A percentile compares a stretch with the other conserved stretches of the same genome.
These are phyloP conservation scores for Melozone crissalis DNA, from an alignment of 2,113 vertebrate genomes.

Conservation along the genomic window DNA sequence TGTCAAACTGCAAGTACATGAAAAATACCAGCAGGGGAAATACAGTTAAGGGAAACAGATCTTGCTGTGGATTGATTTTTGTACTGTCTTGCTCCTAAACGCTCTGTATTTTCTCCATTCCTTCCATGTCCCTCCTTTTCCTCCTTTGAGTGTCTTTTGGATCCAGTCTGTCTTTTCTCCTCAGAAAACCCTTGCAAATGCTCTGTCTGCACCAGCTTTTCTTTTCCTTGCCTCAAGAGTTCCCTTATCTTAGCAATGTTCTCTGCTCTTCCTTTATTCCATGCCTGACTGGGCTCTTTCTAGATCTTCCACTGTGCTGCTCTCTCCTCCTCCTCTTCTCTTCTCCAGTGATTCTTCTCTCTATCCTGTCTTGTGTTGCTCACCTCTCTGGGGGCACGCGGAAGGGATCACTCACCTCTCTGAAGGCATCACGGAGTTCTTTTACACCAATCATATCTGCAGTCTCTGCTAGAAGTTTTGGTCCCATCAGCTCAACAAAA, in stretches of 20 bases:
- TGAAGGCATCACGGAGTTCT: constrained; percentile 95
- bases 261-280: background rate
- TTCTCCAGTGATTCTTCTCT: background rate
- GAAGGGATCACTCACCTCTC: constrained; percentile 82
- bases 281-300: background rate
- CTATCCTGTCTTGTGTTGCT: background rate
- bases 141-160: background rate
- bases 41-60: background rate
- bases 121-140: background rate
- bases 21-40: background rate
- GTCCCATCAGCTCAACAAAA: constrained; percentile 98
- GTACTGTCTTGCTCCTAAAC: background rate
- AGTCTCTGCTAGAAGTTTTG: constrained; percentile 96
- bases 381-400: accelerated
- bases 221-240: background rate
- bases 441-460: constrained; percentile 99
- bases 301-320: background rate
- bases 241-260: background rate
- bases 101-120: background rate
- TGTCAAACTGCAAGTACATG: constrained; percentile 85
- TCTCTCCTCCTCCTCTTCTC: background rate
- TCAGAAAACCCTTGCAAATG: background rate
- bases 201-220: background rate
- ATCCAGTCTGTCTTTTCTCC: background rate
- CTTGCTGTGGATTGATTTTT: background rate